Evolutionary conservation across 2,888 invertebrate genomes (phyloP).

Genomic region (Amblyjoppa proteus): DNA sequence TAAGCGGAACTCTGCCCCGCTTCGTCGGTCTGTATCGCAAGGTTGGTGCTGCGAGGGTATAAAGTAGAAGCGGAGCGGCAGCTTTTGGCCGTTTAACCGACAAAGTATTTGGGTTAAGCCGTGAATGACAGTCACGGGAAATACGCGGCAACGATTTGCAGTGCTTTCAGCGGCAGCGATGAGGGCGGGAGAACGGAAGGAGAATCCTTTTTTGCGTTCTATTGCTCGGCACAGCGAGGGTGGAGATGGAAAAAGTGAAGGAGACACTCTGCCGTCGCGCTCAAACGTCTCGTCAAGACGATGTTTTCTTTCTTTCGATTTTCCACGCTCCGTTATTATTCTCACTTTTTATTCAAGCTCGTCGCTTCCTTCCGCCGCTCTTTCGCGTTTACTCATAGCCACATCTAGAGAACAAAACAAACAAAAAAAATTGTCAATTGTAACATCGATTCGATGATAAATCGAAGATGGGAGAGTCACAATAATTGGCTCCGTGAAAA

Average conservation of each 20-base stretch:
- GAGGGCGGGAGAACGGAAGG: constrained; percentile 57
- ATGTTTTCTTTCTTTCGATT: constrained; percentile 27
- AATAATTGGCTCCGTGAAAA: not conserved
- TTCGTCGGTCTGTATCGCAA: not conserved
- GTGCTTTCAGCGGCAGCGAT: constrained; percentile 67
- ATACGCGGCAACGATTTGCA: constrained; percentile 59
- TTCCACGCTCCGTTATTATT: not conserved
- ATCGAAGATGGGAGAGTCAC: not conserved
- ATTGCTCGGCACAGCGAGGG: constrained; percentile 53
- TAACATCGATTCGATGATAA: not conserved
- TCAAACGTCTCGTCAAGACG: constrained; percentile 44
- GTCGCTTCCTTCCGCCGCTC: not conserved
- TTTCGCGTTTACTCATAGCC: not conserved
- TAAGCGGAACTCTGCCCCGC: not conserved
- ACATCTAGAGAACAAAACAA: not conserved
- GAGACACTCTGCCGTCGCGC: constrained; percentile 23
- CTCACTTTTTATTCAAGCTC: not conserved
- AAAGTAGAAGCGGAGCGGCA: constrained; percentile 30
- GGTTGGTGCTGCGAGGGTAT: not conserved
- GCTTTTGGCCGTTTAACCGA: constrained; percentile 61
- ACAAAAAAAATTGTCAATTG: too few species aligned
- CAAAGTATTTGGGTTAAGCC: constrained; percentile 76
- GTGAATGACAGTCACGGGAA: constrained; percentile 72
- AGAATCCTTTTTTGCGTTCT: constrained; percentile 65
- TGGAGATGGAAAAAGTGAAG: constrained; percentile 57